A percentile compares a stretch with the other conserved stretches of the same genome.
Conservation (phyloP, 2,113 vertebrate genomes). For the Cichladusa arquata region DNA sequence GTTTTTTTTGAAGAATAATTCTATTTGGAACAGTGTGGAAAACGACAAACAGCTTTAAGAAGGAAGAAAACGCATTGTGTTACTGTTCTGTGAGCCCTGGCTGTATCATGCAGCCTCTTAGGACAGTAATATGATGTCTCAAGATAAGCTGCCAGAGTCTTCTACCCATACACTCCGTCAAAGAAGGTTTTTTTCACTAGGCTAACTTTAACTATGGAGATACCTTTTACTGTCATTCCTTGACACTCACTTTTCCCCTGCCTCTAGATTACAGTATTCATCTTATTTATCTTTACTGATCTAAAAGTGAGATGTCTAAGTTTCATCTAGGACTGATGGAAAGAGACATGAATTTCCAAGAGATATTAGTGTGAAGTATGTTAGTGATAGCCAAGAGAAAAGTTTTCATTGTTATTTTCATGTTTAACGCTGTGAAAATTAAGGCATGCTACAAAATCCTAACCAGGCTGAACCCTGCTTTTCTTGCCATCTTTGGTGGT, state of each 20-base stretch:
- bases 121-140: neutral
- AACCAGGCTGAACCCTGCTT: neutral
- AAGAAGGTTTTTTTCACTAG: neutral
- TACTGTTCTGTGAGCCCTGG: neutral
- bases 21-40: conserved; percentile 51
- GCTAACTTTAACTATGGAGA: neutral
- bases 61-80: conserved; percentile 41
- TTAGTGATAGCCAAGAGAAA: neutral
- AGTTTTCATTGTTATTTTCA: neutral
- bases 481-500: neutral
- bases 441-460: neutral
- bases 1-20: conserved; percentile 65
- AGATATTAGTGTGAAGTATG: neutral
- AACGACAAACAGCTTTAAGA: conserved; percentile 65
- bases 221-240: neutral
- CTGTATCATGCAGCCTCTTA: conserved; percentile 11
- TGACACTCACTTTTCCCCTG: neutral
- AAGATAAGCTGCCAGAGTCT: neutral
- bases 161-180: neutral
- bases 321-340: neutral
- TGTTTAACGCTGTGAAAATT: neutral
- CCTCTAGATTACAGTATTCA: neutral
- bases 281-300: neutral
- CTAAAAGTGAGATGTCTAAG: neutral
- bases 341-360: neutral